Base-by-base conservation (phyloP, 2,888 invertebrate genomes). In the Leucophora obtusa region DNA sequence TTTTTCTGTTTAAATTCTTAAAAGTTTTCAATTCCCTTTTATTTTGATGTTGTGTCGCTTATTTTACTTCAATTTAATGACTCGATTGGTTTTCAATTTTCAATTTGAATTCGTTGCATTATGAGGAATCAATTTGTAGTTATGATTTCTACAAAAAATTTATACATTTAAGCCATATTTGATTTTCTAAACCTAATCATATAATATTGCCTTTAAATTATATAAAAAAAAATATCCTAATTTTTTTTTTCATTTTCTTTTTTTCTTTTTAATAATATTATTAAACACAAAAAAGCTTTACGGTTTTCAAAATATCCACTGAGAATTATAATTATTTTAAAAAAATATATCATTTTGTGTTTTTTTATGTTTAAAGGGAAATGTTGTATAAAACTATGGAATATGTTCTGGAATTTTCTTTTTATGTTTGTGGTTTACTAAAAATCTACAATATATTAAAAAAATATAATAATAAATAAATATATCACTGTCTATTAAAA, bases 261-360 rank as follows among this genome's bases (percentile, higher is more conserved):
- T 66, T 56, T 18, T 33, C 24, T 65, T 56, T 17, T 28, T 58
- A 28, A 56, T 54, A 75, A 66, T 62, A 54, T 68, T 58, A 35
- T 80, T 73, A 38, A 53, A 35, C 51, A 73, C 63, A 73, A 77
- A 69, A 70, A 81, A 81, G 81, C 81, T 81, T 81, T 66, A 77
- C 14, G 73, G 73, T 77, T 81, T 81, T 77, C 81, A 81, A 77
- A 81, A 56, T 81, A 81, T 81, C 81, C 81, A 38, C 81, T 81
- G 81, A 81, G 81, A 77, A 81, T 74, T 77, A 69, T 69, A 47
- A 62, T 68, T 68, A 17, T 18, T 59, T 56, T 47, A 47, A 63
- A 54, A 69, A 58, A 62, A 58, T 15, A n/a, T 8, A 14, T 56
- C 15, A 54, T 18, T 54, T 66, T 38, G 11, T 43, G 38, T 33